These are phyloP conservation scores for Caenorhabditis afra DNA, from an alignment of 2,888 invertebrate species.

Conservation along the genomic window DNA sequence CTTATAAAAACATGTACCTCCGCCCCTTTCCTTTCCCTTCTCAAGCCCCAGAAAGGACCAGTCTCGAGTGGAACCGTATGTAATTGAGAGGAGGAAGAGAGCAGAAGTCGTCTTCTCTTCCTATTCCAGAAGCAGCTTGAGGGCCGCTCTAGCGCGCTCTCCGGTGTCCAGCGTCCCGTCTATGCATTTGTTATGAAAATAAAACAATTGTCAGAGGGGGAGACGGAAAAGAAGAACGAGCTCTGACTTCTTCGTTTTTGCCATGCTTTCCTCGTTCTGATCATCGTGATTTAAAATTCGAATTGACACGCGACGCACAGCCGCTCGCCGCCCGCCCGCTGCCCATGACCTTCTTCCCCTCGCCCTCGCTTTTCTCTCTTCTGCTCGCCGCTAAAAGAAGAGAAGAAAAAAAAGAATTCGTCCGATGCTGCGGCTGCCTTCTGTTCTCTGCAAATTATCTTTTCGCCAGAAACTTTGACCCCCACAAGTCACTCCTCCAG, in stretches of 20 bases:
- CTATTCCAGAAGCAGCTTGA: too few species aligned
- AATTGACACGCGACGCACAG: conserved; percentile 54
- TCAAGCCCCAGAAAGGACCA: too few species aligned
- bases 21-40: not conserved
- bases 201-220: conserved; percentile 21
- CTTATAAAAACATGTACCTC: conserved; percentile 4
- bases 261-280: conserved; percentile 23
- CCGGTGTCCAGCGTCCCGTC: conserved; percentile 1
- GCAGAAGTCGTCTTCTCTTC: not conserved
- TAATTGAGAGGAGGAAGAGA: not conserved
- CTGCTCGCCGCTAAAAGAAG: conserved; percentile 5
- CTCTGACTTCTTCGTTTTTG: conserved; percentile 6
- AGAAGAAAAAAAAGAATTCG: conserved; percentile 19
- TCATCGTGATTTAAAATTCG: conserved; percentile 59
- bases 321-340: conserved; percentile 7
- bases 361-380: conserved; percentile 21
- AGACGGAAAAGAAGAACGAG: too few species aligned
- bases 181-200: conserved; percentile 46
- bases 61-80: not conserved
- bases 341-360: conserved; percentile 30
- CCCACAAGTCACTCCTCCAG: not conserved
- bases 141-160: not conserved
- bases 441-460: conserved; percentile 44
- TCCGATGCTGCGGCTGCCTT: not conserved
- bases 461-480: conserved; percentile 21